A percentile compares a stretch with the other conserved stretches of the same genome.
Conservation (phyloP, 64 coral and sea anemone species). For the Pocillopora verrucosa region DNA sequence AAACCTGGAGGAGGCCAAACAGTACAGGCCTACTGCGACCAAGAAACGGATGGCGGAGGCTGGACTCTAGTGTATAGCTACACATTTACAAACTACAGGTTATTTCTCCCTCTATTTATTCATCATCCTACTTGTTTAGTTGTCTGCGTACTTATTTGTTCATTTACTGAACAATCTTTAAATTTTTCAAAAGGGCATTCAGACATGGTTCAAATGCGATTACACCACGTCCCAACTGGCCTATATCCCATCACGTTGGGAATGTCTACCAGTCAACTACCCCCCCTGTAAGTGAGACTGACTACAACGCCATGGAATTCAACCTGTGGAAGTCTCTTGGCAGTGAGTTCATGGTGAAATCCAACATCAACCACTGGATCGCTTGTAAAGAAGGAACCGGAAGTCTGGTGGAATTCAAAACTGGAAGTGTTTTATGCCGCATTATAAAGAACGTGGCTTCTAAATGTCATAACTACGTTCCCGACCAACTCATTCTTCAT, state of each 20-base stretch:
- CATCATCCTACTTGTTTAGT: not conserved
- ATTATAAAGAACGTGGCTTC: conserved; percentile 16
- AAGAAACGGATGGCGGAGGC: conserved; percentile 43
- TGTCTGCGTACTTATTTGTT: not conserved
- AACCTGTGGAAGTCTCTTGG: conserved; percentile 52
- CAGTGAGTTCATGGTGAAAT: conserved; percentile 59
- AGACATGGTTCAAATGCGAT: conserved; percentile 22
- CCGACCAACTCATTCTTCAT: conserved; percentile 14
- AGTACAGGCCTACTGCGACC: conserved; percentile 40
- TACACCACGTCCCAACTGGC: conserved; percentile 49
- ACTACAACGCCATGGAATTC: conserved; percentile 56
- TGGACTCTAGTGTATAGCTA: conserved; percentile 66
- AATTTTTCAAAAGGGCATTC: conserved; percentile 15
- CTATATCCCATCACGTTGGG: not conserved
- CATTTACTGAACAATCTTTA: not conserved
- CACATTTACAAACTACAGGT: conserved; percentile 52
- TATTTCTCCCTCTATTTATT: no score
- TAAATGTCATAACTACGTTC: conserved; percentile 43
- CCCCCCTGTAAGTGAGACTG: conserved; percentile 31
- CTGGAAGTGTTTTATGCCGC: conserved; percentile 1
- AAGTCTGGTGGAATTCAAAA: conserved; percentile 21
- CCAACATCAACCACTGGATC: conserved; percentile 42
- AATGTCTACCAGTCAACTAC: conserved; percentile 15
- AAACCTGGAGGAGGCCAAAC: conserved; percentile 12
- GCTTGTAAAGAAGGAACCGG: conserved; percentile 29